phyloP scores from a whole-genome alignment of 2,113 vertebrate genomes.

The Corapipo altera region DNA sequence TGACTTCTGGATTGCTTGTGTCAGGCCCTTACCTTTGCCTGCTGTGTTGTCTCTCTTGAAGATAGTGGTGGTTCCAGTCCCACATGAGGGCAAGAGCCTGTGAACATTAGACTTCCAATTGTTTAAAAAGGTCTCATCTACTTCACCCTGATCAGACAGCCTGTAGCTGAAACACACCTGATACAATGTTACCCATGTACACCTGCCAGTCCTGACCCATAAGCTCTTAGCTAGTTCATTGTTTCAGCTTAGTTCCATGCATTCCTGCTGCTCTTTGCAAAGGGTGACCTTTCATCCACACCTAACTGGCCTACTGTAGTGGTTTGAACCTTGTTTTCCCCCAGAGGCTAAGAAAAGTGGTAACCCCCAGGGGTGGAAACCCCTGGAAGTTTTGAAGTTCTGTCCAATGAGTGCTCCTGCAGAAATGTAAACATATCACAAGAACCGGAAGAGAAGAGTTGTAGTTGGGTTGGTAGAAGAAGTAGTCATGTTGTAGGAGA shows the following conservation, averaged over 20 bases:
- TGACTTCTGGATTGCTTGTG: neutral
- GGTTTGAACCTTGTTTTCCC: no score
- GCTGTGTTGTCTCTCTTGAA: neutral
- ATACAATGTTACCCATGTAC: neutral
- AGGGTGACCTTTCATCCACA: neutral
- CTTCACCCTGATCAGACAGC: neutral
- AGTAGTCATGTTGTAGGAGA: no score
- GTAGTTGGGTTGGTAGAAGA: no score
- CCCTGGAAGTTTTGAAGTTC: no score
- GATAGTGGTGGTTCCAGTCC: neutral
- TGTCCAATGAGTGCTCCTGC: no score
- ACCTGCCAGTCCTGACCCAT: neutral
- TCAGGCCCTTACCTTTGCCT: neutral
- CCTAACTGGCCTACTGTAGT: neutral
- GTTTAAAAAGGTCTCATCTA: neutral
- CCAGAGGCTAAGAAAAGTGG: no score
- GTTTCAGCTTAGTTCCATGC: neutral
- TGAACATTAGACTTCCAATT: neutral
- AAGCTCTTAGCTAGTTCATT: neutral
- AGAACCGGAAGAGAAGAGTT: no score
- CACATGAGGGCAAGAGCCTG: accelerated
- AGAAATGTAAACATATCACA: no score
- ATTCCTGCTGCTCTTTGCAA: neutral
- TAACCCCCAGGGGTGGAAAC: no score
- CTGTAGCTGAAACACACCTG: neutral